Conservation (phyloP, 2,797 vertebrate species). For the Coccyzus lansbergi region DNA sequence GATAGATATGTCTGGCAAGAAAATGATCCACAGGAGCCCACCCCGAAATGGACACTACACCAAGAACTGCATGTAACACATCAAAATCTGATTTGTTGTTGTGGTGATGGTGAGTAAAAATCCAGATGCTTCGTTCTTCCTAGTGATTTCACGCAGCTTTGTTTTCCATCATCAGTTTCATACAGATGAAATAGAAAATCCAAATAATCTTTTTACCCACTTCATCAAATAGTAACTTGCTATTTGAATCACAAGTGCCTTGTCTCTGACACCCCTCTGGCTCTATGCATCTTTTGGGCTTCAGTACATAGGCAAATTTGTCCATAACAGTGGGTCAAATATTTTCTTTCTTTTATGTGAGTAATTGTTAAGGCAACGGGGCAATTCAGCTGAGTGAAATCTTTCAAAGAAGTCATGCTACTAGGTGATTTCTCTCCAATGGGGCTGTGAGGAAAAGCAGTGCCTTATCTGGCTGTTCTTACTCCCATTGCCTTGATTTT, state of each 20-base stretch:
- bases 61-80: not conserved
- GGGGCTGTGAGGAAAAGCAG: not conserved
- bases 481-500: not conserved
- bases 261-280: not conserved
- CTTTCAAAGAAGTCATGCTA: not conserved
- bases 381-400: not conserved
- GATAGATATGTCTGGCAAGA: not conserved
- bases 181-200: not conserved
- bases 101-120: not conserved
- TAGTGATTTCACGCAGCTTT: not conserved
- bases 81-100: not conserved
- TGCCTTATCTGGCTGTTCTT: not conserved
- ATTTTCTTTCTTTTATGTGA: not conserved
- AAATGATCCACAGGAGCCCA: not conserved
- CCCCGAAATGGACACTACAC: not conserved
- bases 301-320: not conserved
- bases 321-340: not conserved
- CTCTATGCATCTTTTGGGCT: not conserved
- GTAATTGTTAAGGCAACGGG: not conserved
- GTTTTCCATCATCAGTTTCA: not conserved
- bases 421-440: rapidly evolving
- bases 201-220: not conserved
- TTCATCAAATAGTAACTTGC: not conserved
- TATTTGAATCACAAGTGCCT: not conserved
- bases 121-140: not conserved